A percentile compares a stretch with the other conserved stretches of the same genome.
phyloP scores from a whole-genome alignment of 2,888 invertebrate genomes.

The Tetragonula carbonaria region DNA sequence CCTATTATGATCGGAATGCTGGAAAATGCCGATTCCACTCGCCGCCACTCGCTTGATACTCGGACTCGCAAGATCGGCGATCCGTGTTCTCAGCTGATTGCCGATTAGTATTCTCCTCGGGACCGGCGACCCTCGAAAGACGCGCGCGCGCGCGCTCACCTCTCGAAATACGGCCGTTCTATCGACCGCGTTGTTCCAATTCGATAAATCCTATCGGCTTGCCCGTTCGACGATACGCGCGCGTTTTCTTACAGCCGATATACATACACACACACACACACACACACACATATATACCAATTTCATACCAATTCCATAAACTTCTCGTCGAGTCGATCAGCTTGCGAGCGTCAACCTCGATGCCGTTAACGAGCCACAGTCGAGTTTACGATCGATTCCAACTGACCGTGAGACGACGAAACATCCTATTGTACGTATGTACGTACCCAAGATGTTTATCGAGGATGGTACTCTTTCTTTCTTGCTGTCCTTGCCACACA shows the following conservation, averaged over 20 bases:
- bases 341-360: conserved; percentile 10
- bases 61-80: neutral
- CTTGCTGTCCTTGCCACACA: neutral
- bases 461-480: neutral
- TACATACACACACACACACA: too few species aligned
- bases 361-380: conserved; percentile 12
- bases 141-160: too few species aligned
- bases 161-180: neutral
- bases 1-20: conserved; percentile 25
- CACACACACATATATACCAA: too few species aligned
- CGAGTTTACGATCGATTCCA: conserved; percentile 34
- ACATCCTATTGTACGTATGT: too few species aligned
- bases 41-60: neutral
- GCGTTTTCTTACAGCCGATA: too few species aligned
- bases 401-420: conserved; percentile 16
- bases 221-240: conserved; percentile 23
- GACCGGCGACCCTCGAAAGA: neutral
- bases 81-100: neutral
- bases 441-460: too few species aligned
- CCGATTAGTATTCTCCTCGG: neutral
- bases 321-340: neutral
- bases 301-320: neutral
- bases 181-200: conserved; percentile 35
- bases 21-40: conserved; percentile 32
- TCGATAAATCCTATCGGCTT: conserved; percentile 36